A percentile compares a stretch with the other conserved stretches of the same genome.
Evolutionary conservation across 2,797 vertebrate species (phyloP).

Genomic region (Florisuga fusca): DNA sequence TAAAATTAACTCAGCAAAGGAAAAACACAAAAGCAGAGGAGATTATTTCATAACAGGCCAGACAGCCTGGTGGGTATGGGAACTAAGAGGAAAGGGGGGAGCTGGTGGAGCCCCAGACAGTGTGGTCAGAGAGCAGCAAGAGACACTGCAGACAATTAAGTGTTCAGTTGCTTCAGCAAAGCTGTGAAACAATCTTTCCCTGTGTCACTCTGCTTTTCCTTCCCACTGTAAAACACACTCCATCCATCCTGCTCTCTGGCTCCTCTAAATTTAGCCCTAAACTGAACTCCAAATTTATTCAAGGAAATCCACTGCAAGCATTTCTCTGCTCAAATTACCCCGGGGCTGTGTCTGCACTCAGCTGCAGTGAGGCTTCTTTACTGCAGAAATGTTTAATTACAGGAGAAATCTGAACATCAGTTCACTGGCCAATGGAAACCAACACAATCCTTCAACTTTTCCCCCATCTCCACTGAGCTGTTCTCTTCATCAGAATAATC

Average conservation of each 20-base stretch:
- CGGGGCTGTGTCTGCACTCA: not conserved
- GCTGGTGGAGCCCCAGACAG: not conserved
- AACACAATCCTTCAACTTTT: not conserved
- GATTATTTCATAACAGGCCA: not conserved
- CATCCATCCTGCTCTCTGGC: not conserved
- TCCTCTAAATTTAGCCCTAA: slow-evolving; percentile 27
- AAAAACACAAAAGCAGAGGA: not conserved
- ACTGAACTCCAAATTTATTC: slow-evolving; percentile 5
- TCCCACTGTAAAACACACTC: not conserved
- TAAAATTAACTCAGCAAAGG: not conserved
- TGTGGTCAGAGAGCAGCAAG: not conserved
- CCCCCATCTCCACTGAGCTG: not conserved
- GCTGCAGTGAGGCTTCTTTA: not conserved
- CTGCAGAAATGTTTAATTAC: not conserved
- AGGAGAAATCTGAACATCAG: not conserved
- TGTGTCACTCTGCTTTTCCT: not conserved
- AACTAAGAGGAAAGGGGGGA: not conserved
- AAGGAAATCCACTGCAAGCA: not conserved
- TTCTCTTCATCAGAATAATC: not conserved
- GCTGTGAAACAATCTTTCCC: not conserved
- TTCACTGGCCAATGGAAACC: not conserved
- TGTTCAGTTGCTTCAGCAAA: not conserved
- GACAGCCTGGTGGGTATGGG: not conserved
- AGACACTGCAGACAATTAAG: not conserved
- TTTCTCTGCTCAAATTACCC: slow-evolving; percentile 11